A percentile compares a stretch with the other conserved stretches of the same genome.
These are phyloP conservation scores for Dasypogon diadema DNA, from an alignment of 2,888 invertebrate species.

Conservation along the genomic window DNA sequence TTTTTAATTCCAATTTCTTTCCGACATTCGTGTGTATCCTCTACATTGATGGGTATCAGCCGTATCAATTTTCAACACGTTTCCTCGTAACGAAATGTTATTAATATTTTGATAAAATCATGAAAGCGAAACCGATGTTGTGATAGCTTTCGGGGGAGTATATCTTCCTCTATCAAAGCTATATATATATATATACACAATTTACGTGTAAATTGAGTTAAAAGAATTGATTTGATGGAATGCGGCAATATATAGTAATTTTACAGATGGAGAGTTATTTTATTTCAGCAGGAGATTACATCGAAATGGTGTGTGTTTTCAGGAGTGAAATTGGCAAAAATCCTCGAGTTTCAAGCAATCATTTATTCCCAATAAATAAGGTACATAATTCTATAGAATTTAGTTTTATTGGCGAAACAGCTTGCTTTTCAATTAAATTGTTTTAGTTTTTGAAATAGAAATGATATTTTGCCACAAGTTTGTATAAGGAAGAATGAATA, in stretches of 20 bases:
- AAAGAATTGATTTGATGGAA: neutral
- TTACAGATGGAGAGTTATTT: neutral
- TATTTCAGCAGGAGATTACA: too few species aligned
- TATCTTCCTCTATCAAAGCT: neutral
- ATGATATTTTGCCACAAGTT: too few species aligned
- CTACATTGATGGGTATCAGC: constrained; percentile 11
- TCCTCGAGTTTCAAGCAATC: too few species aligned
- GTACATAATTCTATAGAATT: too few species aligned
- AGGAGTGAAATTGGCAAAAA: too few species aligned
- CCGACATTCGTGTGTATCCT: neutral
- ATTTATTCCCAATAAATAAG: too few species aligned
- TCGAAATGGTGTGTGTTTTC: too few species aligned
- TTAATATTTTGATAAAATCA: constrained; percentile 40
- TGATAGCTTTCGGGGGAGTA: constrained; percentile 5
- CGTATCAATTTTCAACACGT: constrained; percentile 30
- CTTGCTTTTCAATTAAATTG: too few species aligned
- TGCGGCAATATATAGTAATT: neutral
- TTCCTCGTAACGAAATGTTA: constrained; percentile 18
- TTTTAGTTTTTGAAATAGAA: too few species aligned
- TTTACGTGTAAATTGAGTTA: neutral
- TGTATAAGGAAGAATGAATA: too few species aligned
- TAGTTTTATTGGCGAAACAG: too few species aligned
- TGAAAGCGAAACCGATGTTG: constrained; percentile 37
- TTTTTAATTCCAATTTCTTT: neutral
- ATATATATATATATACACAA: neutral